These are phyloP conservation scores for Xiphias gladius DNA, from an alignment of 2,113 vertebrate species.

Conservation along the genomic window DNA sequence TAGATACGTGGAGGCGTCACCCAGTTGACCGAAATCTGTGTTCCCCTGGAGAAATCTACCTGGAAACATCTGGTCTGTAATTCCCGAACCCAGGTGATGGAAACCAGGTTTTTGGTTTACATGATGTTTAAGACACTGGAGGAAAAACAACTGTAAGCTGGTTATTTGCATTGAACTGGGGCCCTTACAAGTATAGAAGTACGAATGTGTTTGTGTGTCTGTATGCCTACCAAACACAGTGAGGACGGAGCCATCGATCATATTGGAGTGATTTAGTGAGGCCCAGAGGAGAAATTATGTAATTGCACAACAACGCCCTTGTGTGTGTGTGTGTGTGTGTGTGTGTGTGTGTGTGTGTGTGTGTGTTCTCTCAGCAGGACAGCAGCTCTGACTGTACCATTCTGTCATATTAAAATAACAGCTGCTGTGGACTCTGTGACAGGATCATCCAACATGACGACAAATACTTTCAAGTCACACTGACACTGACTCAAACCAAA, in stretches of 20 bases:
- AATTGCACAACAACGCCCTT: too few relatives aligned
- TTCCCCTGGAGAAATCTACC: too few relatives aligned
- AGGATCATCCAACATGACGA: slow-evolving; percentile 23
- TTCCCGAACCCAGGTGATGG: too few relatives aligned
- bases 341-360: neutral
- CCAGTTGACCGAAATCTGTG: too few relatives aligned
- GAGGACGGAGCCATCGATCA: slow-evolving; percentile 34
- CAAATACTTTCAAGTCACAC: slow-evolving; percentile 18
- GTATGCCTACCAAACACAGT: too few relatives aligned
- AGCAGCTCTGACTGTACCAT: slow-evolving; percentile 20
- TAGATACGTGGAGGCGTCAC: too few relatives aligned
- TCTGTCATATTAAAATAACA: slow-evolving; percentile 40
- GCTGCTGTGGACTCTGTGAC: slow-evolving; percentile 43
- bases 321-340: neutral
- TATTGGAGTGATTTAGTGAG: neutral
- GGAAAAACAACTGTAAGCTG: too few relatives aligned
- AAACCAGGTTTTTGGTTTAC: too few relatives aligned
- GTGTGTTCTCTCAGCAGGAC: slow-evolving; percentile 10
- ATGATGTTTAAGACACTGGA: too few relatives aligned
- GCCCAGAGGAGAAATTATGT: neutral
- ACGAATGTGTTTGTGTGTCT: too few relatives aligned
- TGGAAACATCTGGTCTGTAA: too few relatives aligned
- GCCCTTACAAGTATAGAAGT: neutral
- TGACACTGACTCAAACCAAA: neutral
- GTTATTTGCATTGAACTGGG: neutral